Evolutionary conservation across 2,888 invertebrate genomes (phyloP), one percentile per base, ranked within the genome.

Genomic region (Thereva nobilitata): DNA sequence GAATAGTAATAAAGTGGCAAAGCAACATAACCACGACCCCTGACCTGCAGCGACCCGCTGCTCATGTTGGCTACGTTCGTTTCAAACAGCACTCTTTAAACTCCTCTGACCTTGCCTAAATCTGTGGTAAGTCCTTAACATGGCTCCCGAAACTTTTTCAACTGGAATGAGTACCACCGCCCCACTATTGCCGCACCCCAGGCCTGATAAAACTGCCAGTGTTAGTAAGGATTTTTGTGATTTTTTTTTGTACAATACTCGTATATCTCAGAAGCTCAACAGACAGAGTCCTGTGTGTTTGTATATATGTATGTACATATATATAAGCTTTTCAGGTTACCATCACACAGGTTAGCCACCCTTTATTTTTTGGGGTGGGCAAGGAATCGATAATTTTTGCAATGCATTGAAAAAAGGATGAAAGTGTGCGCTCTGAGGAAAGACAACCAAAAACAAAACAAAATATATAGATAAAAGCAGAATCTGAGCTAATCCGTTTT

Each of bases 331-430:
- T 47, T n/a, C 47, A 47, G 6, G 10, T n/a, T 53, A 8, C 53
- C 53, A 38, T 34, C 10, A 35, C 53, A 38, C 37, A 53, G 37
- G 37, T 37, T 53, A 9, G 53, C 9, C 34, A 53, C 53, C 37
- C 38, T 4, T 37, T 6, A 8, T 50, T 35, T 38, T 2, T 53
- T 6, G 10, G 37, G 10, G 1, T 35, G 37, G 44, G 8, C 10
- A 37, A 34, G 10, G 45, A 59, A 59, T 59, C 57, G 47, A 59
- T 59, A 59, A 59, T 56, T 59, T 59, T 47, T 44, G 57, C 38
- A 59, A 45, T 47, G 47, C 57, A 59, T 59, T 12, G 47, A 47
- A 59, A 37, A 37, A 12, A 42, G 35, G 12, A 10, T 45, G 37
- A 5, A 57, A 59, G 45, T 38, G 23, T 44, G 34, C 12, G 37